Percentiles rank a stretch among this genome's conserved stretches.
Conservation (phyloP, 2,888 invertebrate species). For the Pollenia amentaria region DNA sequence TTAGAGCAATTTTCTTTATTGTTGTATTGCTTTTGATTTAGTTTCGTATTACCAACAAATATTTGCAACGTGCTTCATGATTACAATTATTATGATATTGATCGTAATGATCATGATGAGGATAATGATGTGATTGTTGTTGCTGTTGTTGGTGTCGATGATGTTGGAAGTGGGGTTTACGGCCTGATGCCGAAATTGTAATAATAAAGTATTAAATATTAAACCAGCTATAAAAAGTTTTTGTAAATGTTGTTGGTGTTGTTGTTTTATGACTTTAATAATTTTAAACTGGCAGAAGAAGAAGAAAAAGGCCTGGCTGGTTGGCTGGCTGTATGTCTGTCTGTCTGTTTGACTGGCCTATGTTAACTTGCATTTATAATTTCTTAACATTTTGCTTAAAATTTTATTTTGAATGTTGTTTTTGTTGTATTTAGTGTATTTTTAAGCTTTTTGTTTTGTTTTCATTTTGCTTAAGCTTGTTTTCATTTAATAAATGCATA, state of each 20-base stretch:
- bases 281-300: background rate
- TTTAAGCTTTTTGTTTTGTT: conserved; percentile 47
- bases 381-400: conserved; percentile 60
- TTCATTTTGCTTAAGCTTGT: conserved; percentile 57
- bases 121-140: conserved; percentile 33
- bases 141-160: conserved; percentile 14
- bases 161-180: conserved; percentile 43
- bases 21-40: conserved; percentile 59
- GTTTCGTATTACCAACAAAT: conserved; percentile 67
- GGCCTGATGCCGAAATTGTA: conserved; percentile 70
- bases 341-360: conserved; percentile 16
- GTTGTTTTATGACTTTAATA: conserved; percentile 42
- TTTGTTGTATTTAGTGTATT: conserved; percentile 22
- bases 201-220: conserved; percentile 53
- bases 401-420: conserved; percentile 2
- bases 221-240: conserved; percentile 36
- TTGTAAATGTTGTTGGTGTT: conserved; percentile 1
- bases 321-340: background rate
- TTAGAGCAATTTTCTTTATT: conserved; percentile 1
- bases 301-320: conserved; percentile 37
- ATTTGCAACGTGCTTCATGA: conserved; percentile 64
- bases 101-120: conserved; percentile 42
- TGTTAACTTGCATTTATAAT: conserved; percentile 62
- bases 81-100: conserved; percentile 56
- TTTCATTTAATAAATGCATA: conserved; percentile 33